A percentile compares a stretch with the other conserved stretches of the same genome.
These are phyloP conservation scores for Cheumatopsyche charites DNA, from an alignment of 1,140 invertebrate genomes.

Conservation along the genomic window DNA sequence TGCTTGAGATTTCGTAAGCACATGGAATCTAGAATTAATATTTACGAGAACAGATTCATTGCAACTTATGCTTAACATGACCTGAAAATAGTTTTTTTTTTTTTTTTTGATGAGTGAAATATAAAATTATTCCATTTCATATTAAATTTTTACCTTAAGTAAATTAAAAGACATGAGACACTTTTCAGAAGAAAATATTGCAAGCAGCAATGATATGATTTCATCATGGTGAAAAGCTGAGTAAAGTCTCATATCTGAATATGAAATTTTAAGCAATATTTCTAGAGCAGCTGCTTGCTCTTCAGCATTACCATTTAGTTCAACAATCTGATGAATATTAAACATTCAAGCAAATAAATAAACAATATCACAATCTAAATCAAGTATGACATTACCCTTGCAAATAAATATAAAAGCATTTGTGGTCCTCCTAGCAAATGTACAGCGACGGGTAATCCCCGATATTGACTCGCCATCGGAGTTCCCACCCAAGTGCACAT, in stretches of 20 bases:
- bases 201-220: slow-evolving; percentile 60
- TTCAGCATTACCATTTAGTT: slow-evolving; percentile 62
- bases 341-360: not conserved
- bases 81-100: slow-evolving; percentile 48
- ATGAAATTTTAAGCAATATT: slow-evolving; percentile 61
- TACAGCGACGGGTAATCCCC: slow-evolving; percentile 62
- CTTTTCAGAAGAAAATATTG: slow-evolving; percentile 61
- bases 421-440: slow-evolving; percentile 65
- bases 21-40: slow-evolving; percentile 53
- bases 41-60: slow-evolving; percentile 59
- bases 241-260: slow-evolving; percentile 60
- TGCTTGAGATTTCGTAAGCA: slow-evolving; percentile 57
- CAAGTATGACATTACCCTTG: slow-evolving; percentile 57
- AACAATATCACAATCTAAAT: not conserved
- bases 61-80: slow-evolving; percentile 65
- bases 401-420: slow-evolving; percentile 67
- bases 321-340: slow-evolving; percentile 60
- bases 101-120: not conserved
- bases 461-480: slow-evolving; percentile 56
- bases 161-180: slow-evolving; percentile 62
- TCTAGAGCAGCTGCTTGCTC: slow-evolving; percentile 65
- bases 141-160: slow-evolving; percentile 56
- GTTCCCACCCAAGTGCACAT: slow-evolving; percentile 52
- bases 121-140: slow-evolving; percentile 1
- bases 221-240: slow-evolving; percentile 60